phyloP scores from a whole-genome alignment of 2,888 invertebrate genomes.

The Ennomos fuscantarius region DNA sequence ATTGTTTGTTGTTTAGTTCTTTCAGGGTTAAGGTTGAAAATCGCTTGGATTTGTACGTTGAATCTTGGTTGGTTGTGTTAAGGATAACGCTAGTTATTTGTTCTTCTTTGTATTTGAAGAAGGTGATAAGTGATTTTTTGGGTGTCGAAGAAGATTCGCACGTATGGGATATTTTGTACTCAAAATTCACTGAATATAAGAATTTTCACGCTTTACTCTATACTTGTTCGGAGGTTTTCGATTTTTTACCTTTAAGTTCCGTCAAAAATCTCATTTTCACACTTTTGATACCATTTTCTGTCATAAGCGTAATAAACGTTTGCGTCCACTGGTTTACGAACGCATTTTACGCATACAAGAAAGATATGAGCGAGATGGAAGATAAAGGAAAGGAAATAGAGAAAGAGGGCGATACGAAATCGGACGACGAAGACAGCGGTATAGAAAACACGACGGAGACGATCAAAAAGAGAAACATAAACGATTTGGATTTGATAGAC shows the following conservation, averaged over 20 bases:
- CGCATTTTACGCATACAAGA: slow-evolving; percentile 33
- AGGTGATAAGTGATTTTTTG: slow-evolving; percentile 62
- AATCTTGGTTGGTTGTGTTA: slow-evolving; percentile 58
- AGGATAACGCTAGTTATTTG: slow-evolving; percentile 52
- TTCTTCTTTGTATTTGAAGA: slow-evolving; percentile 71
- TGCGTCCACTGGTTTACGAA: slow-evolving; percentile 64
- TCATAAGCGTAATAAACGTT: slow-evolving; percentile 70
- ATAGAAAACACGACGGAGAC: slow-evolving; percentile 78
- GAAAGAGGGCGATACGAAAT: slow-evolving; percentile 45
- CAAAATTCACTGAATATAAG: slow-evolving; percentile 88
- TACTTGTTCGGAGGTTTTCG: slow-evolving; percentile 91
- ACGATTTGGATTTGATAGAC: slow-evolving; percentile 53
- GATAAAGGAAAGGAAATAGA: slow-evolving; percentile 27
- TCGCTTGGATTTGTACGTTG: slow-evolving; percentile 59
- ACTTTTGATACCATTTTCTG: slow-evolving; percentile 84
- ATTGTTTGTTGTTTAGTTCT: slow-evolving; percentile 67
- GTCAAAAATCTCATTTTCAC: slow-evolving; percentile 81
- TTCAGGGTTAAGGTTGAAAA: slow-evolving; percentile 63
- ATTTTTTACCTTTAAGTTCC: slow-evolving; percentile 86
- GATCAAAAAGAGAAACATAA: slow-evolving; percentile 54
- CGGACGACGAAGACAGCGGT: slow-evolving; percentile 81
- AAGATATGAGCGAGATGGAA: slow-evolving; percentile 42
- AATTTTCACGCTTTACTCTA: slow-evolving; percentile 92
- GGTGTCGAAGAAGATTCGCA: slow-evolving; percentile 86
- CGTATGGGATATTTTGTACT: slow-evolving; percentile 88